Evolutionary conservation across 2,888 invertebrate genomes (phyloP), one percentile per base, ranked within the genome.

Genomic region (Catocala sponsa): DNA sequence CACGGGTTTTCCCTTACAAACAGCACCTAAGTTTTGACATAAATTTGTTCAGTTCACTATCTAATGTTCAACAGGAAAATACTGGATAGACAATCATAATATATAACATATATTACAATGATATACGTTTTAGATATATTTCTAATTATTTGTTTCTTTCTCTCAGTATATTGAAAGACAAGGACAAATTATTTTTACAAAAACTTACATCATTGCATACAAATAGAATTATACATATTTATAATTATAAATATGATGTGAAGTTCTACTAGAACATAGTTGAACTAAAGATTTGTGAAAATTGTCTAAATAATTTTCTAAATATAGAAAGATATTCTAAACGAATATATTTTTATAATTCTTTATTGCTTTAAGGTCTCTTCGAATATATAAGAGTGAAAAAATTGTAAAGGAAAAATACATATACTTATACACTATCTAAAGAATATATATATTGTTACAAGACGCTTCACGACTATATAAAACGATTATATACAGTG

Each of bases 11-110:
- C 57, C 35, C 35, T 42, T 74, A 72, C 50, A 69, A 51, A 78
- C 78, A 88, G 88, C 88, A 88, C 88, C 88, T 86, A 87, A 74
- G 76, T 55, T 78, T 81, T 79, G 79, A 79, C 81, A 81, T 76
- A 79, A 83, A 84, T 86, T 88, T 87, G 83, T 85, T 87, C 85
- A 76, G 79, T 80, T 75, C 63, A 74, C 76, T 81, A 83, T 74
- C 77, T 80, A 80, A 74, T 49, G 62, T 67, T 64, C 25, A 62
- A 71, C 47, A 10, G 35, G 55, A 69, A 67, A 76, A 76, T 73
- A 76, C 76, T 76, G 76, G 63, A 72, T 60, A 67, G 57, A 62
- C 52, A 38, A 60, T 35, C 33, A 59, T 44, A 55, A 59, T 44
- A 55, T 13, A 55, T 51, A 42, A 55, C 43, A 50, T 48, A 65